Evolutionary conservation across 1,140 invertebrate species (phyloP), one percentile per base, ranked within the genome.

Genomic region (Condylostylus longicornis): DNA sequence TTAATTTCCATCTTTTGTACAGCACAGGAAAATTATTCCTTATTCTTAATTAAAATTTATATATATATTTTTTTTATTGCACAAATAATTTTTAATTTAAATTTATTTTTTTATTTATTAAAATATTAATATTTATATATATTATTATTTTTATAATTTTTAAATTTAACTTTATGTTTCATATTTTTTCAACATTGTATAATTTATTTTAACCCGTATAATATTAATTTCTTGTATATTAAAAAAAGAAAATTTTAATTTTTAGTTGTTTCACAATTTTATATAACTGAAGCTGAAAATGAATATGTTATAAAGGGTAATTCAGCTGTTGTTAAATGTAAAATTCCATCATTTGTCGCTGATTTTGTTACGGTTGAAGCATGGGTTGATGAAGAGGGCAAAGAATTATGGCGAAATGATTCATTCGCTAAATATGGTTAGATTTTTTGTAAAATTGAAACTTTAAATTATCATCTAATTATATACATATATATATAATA

Each of bases 241-340:
- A n/a, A n/a, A n/a, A n/a, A n/a, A n/a, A n/a, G n/a, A n/a, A n/a
- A n/a, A n/a, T n/a, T n/a, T n/a, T 41, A 30, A 39, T 29, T 61
- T 53, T 49, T 68, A 87, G 83, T 85, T 64, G 82, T 86, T 49
- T 76, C 79, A 48, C 82, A 86, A 69, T 75, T 73, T 63, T 91
- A 86, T 68, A 77, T 84, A 59, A 85, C 85, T 44, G 81, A 87
- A 65, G 80, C 86, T 44, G 84, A 88, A 67, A 89, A 91, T 63
- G 86, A 90, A 51, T 94, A 90, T 67, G 86, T 91, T 34, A 90
- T 91, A 53, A 74, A 78, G 51, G 87, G 86, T 35, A 91, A 91
- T 66, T 77, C 83, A 34, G 87, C 83, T 37, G 77, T 93, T 50
- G 77, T 94, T 67, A 87, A 82, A 65, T 95, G 89, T 70, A 81